These are phyloP conservation scores for Rhabdomys pumilio DNA, from an alignment of 2,797 vertebrate genomes.

Conservation along the genomic window DNA sequence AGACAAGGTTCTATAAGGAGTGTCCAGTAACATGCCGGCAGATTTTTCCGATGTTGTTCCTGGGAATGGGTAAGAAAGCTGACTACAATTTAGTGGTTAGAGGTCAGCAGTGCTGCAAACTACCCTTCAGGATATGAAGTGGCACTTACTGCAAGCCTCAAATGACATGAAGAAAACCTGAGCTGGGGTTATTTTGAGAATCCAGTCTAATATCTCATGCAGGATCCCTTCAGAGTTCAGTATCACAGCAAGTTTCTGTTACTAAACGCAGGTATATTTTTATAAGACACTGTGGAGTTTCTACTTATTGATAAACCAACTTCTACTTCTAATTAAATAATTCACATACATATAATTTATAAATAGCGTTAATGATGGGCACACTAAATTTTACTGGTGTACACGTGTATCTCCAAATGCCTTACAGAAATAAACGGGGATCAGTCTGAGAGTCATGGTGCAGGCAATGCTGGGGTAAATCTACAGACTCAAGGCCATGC, in stretches of 20 bases:
- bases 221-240: neutral
- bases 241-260: constrained; percentile 16
- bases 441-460: no score
- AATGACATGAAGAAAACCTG: neutral
- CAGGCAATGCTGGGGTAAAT: neutral
- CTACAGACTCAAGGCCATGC: neutral
- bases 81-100: neutral
- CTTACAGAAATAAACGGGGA: neutral
- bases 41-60: neutral
- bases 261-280: neutral
- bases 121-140: neutral
- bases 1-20: neutral
- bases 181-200: neutral
- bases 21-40: neutral
- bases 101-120: neutral
- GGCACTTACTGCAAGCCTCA: neutral
- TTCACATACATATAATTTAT: neutral
- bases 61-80: neutral
- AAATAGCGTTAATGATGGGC: neutral
- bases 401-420: neutral
- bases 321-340: neutral
- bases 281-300: neutral
- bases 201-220: neutral
- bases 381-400: neutral
- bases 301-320: neutral